These are phyloP conservation scores for Chrysomela aeneicollis DNA, from an alignment of 2,888 invertebrate species.

Conservation along the genomic window DNA sequence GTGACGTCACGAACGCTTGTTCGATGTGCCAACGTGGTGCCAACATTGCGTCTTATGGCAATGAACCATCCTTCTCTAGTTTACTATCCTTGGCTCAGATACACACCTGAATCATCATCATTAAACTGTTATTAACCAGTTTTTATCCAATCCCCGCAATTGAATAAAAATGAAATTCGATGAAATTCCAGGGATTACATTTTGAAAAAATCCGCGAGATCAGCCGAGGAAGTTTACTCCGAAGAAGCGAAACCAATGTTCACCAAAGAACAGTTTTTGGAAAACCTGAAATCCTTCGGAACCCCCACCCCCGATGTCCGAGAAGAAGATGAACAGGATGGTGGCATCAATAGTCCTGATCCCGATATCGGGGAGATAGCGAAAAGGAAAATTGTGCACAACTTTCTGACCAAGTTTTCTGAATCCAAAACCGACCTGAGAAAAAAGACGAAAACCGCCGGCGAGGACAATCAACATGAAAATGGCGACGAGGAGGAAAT, in stretches of 20 bases:
- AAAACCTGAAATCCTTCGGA: slow-evolving; percentile 3
- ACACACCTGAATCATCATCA: too few relatives aligned
- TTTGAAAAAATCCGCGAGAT: too few relatives aligned
- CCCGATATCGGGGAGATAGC: slow-evolving; percentile 43
- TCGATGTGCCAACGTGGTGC: too few relatives aligned
- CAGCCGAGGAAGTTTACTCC: not conserved
- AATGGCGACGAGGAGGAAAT: slow-evolving; percentile 33
- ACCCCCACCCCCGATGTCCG: not conserved
- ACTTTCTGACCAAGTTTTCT: slow-evolving; percentile 50
- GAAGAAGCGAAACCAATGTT: not conserved
- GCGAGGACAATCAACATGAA: slow-evolving; percentile 7
- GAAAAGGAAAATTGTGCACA: slow-evolving; percentile 42
- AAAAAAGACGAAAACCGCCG: slow-evolving; percentile 12
- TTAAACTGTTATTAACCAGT: too few relatives aligned
- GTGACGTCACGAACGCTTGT: too few relatives aligned
- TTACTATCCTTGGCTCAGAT: too few relatives aligned
- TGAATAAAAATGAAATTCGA: too few relatives aligned
- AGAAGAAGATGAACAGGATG: not conserved
- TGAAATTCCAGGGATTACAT: too few relatives aligned
- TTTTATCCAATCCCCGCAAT: too few relatives aligned
- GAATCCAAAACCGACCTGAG: slow-evolving; percentile 41
- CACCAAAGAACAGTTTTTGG: not conserved
- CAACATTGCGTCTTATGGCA: too few relatives aligned
- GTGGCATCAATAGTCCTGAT: slow-evolving; percentile 15
- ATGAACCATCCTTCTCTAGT: too few relatives aligned